A percentile compares a stretch with the other conserved stretches of the same genome.
phyloP scores from a whole-genome alignment of 2,797 vertebrate species.

The Neosilurus hyrtlii region DNA sequence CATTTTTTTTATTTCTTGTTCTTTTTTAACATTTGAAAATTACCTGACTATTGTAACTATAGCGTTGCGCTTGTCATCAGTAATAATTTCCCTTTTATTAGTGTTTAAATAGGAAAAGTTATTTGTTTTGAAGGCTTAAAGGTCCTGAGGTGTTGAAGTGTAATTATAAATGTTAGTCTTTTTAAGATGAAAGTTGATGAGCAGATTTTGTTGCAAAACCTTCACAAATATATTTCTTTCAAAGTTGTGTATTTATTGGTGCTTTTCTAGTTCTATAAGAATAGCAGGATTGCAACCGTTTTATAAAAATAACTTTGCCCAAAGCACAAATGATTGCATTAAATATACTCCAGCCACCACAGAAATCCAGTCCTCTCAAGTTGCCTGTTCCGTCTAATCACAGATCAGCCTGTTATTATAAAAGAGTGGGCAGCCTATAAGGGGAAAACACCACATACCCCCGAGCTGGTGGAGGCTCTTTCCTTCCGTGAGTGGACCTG shows the following conservation, averaged over 20 bases:
- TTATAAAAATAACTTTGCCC: not conserved
- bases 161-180: not conserved
- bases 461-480: constrained; percentile 92
- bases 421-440: constrained; percentile 97
- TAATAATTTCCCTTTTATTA: no score
- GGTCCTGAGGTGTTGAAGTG: not conserved
- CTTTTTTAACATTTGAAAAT: no score
- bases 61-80: no score
- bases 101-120: not conserved
- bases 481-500: constrained; percentile 96
- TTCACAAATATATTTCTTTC: not conserved
- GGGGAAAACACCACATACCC: constrained; percentile 92
- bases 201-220: not conserved
- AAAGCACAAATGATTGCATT: not conserved
- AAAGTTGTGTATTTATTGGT: not conserved
- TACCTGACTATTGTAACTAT: no score
- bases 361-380: not conserved
- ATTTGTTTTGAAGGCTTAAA: not conserved
- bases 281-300: not conserved
- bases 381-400: constrained; percentile 12
- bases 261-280: not conserved
- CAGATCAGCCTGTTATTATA: constrained; percentile 87
- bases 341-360: not conserved
- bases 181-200: not conserved
- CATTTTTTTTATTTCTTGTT: not conserved